Evolutionary conservation across 2,797 vertebrate genomes (phyloP), one percentile per base, ranked within the genome.

Genomic region (Onychomys torridus): DNA sequence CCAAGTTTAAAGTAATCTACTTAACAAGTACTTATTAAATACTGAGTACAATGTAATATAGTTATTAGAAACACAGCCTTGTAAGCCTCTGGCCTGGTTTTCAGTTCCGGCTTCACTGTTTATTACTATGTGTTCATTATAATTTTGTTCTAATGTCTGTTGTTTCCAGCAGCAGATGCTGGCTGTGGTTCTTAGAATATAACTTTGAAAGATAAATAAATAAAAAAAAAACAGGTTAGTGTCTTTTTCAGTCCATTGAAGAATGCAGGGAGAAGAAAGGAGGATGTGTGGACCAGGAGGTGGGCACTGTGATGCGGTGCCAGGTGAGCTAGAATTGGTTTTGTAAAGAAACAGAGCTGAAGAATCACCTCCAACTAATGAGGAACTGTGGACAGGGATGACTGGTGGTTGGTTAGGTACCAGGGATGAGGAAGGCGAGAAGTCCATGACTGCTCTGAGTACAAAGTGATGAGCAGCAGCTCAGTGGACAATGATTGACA

Each of bases 21-120:
- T 89, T 75, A 91, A 34, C 59, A 88, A 95, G 57, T 85, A 40
- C 17, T 84, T 82, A 88, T 63, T 63, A 94, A 82, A n/a, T 37
- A 1, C 27, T 89, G 34, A 75, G 34, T 86, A 52, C 16, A 71
- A 0, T 73, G 7, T 89, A 37, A 37, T 82, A 43, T 46, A 71
- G 6, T 63, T 8, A 5, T 71, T 63, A 65, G 46, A 17, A 84
- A 40, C 6, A 25, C 3, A 46, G 37, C 32, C 55, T 77, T 67
- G 34, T 29, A 46, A 69, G 55, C 17, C 21, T n/a, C 19, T 27
- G 57, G 17, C 17, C 34, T 67, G n/a, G 1, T 34, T 83, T 87
- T 29, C 13, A 2, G 4, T 37, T 52, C 40, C 32, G n/a, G 21
- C 49, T 59, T 93, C n/a, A 21, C 9, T 90, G 17, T 34, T 76